Evolutionary conservation across 2,113 vertebrate species (phyloP), one percentile per base, ranked within the genome.

Genomic region (Myrmecobius fasciatus): DNA sequence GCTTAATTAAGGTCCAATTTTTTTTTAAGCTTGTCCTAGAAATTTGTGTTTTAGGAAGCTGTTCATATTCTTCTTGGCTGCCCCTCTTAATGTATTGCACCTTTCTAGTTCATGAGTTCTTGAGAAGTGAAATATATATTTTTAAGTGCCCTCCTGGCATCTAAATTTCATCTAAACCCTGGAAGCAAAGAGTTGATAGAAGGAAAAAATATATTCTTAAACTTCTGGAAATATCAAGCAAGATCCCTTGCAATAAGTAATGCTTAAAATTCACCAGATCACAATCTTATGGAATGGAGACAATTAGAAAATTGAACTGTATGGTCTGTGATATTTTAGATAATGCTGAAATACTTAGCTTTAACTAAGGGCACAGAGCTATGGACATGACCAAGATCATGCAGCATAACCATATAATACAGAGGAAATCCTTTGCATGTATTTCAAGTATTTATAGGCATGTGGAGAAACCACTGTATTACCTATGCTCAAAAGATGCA

Each of bases 21-120:
- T n/a, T 67, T 60, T 60, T 11, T n/a, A 75, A 90, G 36, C 43
- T 91, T n/a, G 28, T 67, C 22, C 26, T 49, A 89, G 75, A 75
- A 89, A 36, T 89, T 91, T n/a, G 46, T 48, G 47, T 89, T 95
- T 60, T 89, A 92, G 93, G 53, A 89, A 95, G 53, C 67, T 56
- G 47, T 36, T 17, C 31, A 52, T 75, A 14, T 36, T 88, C 53
- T 3, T 52, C 89, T 48, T 56, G 28, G 3, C 56, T 8, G 14
- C 28, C 53, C 6, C 24, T 92, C 48, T 31, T 75, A 25, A 51
- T 51, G 11, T 51, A 51, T 51, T 51, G 9, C 49, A 11, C 49
- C 49, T 6, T 51, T 51, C 49, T 51, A n/a, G 17, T 43, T 93
- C 31, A 11, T 17, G 91, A 89, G 75, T 53, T 54, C 10, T 92